Evolutionary conservation across 2,797 vertebrate species (phyloP).

Genomic region (Macrochelys suwanniensis): DNA sequence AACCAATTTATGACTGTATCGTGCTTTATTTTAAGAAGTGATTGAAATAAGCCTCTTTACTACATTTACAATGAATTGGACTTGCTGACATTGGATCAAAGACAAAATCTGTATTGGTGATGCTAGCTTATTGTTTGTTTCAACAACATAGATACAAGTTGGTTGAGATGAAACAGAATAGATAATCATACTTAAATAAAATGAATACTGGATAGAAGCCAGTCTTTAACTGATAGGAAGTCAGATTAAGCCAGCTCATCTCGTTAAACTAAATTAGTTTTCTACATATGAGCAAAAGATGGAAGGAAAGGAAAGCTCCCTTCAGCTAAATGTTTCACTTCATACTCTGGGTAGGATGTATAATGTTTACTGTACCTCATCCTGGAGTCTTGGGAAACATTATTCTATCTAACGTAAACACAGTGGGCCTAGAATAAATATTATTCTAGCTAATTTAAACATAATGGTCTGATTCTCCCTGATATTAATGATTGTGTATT

Average conservation of each 20-base stretch:
- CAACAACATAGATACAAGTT: not conserved
- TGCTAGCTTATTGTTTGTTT: not conserved
- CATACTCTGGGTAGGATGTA: not conserved
- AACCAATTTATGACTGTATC: not conserved
- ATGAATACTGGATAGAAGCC: not conserved
- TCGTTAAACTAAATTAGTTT: not conserved
- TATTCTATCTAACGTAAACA: not conserved
- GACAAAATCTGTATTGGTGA: not conserved
- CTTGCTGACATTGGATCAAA: not conserved
- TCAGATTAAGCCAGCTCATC: not conserved
- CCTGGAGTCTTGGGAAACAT: not conserved
- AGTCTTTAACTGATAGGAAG: not conserved
- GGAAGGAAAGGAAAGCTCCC: not conserved
- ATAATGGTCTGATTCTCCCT: not conserved
- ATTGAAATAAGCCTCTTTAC: not conserved
- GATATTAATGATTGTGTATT: not conserved
- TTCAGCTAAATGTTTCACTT: not conserved
- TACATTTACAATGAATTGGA: not conserved
- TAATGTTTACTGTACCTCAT: not conserved
- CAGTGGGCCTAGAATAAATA: not conserved
- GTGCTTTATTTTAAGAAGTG: not conserved
- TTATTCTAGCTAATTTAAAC: not conserved
- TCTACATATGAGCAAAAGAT: not conserved
- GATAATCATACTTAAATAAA: conserved; percentile 15
- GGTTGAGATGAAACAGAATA: conserved; percentile 21